Conservation (phyloP, 2,113 vertebrate species). For the Zootoca vivipara region DNA sequence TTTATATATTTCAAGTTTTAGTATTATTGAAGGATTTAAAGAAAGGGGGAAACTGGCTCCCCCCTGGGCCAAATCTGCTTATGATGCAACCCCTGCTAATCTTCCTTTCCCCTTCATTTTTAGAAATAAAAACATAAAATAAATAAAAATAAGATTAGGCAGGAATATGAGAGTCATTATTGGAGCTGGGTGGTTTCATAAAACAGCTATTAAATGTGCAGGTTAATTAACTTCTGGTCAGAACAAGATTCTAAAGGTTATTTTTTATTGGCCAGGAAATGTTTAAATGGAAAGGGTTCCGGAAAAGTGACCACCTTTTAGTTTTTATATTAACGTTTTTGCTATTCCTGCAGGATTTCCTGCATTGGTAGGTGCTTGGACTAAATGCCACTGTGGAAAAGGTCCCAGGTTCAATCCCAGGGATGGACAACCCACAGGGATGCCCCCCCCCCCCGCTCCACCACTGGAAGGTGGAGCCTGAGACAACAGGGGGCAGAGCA, state of each 20-base stretch:
- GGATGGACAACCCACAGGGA: too few species aligned
- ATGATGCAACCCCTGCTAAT: conserved; percentile 12
- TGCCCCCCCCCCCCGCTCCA: too few species aligned
- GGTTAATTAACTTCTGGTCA: not conserved
- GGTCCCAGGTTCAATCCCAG: too few species aligned
- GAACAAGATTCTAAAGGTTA: not conserved
- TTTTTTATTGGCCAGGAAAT: not conserved
- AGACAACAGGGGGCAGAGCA: too few species aligned
- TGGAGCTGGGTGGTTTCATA: not conserved
- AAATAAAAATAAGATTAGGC: not conserved
- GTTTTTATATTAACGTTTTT: not conserved
- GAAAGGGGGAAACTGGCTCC: too few species aligned
- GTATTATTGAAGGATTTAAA: not conserved
- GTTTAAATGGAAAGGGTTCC: not conserved
- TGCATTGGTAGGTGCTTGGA: too few species aligned
- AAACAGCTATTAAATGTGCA: not conserved
- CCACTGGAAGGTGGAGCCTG: too few species aligned
- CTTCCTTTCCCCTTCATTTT: not conserved
- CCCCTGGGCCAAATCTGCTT: not conserved
- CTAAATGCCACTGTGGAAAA: too few species aligned
- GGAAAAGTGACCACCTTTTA: not conserved
- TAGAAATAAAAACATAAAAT: not conserved
- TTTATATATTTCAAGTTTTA: too few species aligned
- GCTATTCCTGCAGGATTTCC: too few species aligned
- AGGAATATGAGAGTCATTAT: not conserved